A percentile compares a stretch with the other conserved stretches of the same genome.
Conservation (phyloP, 1,140 invertebrate species). For the Hyphantria cunea region DNA sequence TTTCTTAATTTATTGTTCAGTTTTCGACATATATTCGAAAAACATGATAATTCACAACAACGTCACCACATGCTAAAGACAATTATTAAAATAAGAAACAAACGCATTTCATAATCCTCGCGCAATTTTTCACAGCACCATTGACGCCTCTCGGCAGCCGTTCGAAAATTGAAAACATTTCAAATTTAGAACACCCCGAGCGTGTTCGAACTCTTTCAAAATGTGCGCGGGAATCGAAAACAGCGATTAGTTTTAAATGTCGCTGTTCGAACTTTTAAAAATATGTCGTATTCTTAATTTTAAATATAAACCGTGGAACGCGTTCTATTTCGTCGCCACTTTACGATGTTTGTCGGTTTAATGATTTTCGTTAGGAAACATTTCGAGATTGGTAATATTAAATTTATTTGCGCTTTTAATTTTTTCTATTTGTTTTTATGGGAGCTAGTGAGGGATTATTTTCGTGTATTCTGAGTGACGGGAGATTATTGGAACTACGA, state of each 20-base stretch:
- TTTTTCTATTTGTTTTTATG: slow-evolving; percentile 26
- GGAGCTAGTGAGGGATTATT: slow-evolving; percentile 5
- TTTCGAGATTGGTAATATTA: slow-evolving; percentile 52
- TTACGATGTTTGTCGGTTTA: slow-evolving; percentile 75
- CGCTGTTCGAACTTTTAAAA: slow-evolving; percentile 76
- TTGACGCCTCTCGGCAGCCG: slow-evolving; percentile 57
- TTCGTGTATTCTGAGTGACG: slow-evolving; percentile 23
- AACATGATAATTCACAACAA: slow-evolving; percentile 1
- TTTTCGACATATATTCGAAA: too few species aligned
- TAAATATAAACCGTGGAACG: slow-evolving; percentile 75
- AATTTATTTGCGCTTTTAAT: slow-evolving; percentile 48
- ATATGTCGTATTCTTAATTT: slow-evolving; percentile 75
- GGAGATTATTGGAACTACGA: slow-evolving; percentile 23
- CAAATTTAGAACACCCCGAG: slow-evolving; percentile 63
- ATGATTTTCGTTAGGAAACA: slow-evolving; percentile 72
- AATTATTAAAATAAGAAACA: slow-evolving; percentile 38
- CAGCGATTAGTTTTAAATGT: slow-evolving; percentile 77
- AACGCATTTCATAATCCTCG: slow-evolving; percentile 49
- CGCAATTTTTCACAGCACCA: slow-evolving; percentile 43
- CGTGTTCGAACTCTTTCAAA: slow-evolving; percentile 72
- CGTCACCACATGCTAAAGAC: slow-evolving; percentile 1
- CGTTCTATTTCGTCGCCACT: slow-evolving; percentile 70
- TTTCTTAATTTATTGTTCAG: too few species aligned
- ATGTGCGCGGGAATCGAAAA: slow-evolving; percentile 72
- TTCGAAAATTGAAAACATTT: slow-evolving; percentile 68